Evolutionary conservation across 2,888 invertebrate species (phyloP).

Genomic region (Brachyopa scutellaris): DNA sequence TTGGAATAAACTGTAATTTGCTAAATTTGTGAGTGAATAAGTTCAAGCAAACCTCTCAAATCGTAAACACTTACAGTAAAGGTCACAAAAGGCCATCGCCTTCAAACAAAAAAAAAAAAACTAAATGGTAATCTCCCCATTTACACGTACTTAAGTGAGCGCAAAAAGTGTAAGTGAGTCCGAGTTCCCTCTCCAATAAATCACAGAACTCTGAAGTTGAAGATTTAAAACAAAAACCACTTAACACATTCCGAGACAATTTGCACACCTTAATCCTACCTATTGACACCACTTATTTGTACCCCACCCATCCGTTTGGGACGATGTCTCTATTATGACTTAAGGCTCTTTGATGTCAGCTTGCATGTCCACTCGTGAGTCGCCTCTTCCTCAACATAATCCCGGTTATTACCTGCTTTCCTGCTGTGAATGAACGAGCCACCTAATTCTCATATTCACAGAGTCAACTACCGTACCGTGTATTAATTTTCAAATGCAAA

Average conservation of each 20-base stretch:
- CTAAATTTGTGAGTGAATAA: slow-evolving; percentile 29
- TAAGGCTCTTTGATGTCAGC: slow-evolving; percentile 27
- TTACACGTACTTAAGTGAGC: no score
- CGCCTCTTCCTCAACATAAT: slow-evolving; percentile 1
- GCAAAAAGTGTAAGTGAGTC: no score
- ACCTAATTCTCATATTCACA: slow-evolving; percentile 36
- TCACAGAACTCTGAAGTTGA: neutral
- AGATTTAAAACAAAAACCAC: slow-evolving; percentile 4
- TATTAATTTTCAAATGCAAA: slow-evolving; percentile 40
- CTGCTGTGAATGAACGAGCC: slow-evolving; percentile 26
- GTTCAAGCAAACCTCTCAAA: slow-evolving; percentile 21
- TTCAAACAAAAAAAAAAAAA: no score
- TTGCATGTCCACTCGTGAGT: slow-evolving; percentile 13
- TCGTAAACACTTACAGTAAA: slow-evolving; percentile 4
- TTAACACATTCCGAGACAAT: slow-evolving; percentile 33
- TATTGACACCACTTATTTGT: slow-evolving; percentile 17
- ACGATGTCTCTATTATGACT: neutral
- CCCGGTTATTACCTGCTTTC: slow-evolving; percentile 11
- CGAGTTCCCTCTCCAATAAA: neutral
- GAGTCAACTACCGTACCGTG: slow-evolving; percentile 29
- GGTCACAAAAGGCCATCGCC: slow-evolving; percentile 18
- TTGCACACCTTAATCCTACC: neutral
- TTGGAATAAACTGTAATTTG: slow-evolving; percentile 46
- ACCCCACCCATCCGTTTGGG: slow-evolving; percentile 1
- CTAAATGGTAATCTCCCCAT: no score